Evolutionary conservation across 2,888 invertebrate genomes (phyloP).

Genomic region (Idaea biselata): DNA sequence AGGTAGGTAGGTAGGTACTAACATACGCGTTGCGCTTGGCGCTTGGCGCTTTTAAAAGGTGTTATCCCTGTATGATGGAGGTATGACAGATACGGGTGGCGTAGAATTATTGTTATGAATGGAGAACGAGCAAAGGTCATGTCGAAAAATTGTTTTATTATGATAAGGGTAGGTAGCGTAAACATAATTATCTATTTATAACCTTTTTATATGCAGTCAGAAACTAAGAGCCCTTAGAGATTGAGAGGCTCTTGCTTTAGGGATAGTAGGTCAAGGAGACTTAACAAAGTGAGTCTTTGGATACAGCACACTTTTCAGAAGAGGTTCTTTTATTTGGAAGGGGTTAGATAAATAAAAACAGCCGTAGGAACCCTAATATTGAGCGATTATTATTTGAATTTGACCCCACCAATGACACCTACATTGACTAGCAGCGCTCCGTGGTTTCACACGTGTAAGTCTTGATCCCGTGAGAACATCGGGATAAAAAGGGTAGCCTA

Average conservation of each 20-base stretch:
- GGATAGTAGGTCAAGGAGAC: background rate
- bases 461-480: too few species aligned
- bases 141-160: background rate
- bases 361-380: background rate
- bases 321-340: background rate
- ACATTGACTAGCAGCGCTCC: too few species aligned
- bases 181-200: background rate
- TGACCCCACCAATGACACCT: too few species aligned
- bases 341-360: too few species aligned
- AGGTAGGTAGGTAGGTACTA: background rate
- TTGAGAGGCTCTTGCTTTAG: background rate
- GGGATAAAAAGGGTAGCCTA: too few species aligned
- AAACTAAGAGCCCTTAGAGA: background rate
- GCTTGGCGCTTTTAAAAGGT: slow-evolving; percentile 1
- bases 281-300: background rate
- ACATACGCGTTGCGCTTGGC: background rate
- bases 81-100: background rate
- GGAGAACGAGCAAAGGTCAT: background rate
- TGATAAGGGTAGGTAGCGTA: background rate
- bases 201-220: background rate
- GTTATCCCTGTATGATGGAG: background rate
- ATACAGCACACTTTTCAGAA: background rate
- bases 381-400: background rate
- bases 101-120: background rate
- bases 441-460: too few species aligned